phyloP scores from a whole-genome alignment of 2,113 vertebrate genomes.

The Odocoileus virginianus region DNA sequence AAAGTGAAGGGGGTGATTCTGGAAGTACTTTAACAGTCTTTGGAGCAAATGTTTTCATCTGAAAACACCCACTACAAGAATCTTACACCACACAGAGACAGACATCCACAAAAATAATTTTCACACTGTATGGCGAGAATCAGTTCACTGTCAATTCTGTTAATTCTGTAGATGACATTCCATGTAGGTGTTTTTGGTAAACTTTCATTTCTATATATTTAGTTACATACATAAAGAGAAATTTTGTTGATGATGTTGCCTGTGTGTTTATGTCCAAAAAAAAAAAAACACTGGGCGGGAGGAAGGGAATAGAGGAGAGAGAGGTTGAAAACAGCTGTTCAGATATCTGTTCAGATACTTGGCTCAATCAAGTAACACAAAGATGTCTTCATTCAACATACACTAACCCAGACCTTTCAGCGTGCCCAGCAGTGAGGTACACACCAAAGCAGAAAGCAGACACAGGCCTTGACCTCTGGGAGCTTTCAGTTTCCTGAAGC shows the following conservation, averaged over 20 bases:
- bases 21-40: not conserved
- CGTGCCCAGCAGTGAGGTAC: not conserved
- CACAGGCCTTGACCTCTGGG: not conserved
- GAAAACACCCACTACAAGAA: not conserved
- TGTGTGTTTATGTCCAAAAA: not conserved
- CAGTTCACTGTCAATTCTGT: not conserved
- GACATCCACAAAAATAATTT: not conserved
- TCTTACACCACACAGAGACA: not conserved
- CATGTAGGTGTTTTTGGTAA: not conserved
- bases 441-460: not conserved
- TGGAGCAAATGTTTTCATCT: not conserved
- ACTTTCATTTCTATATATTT: not conserved
- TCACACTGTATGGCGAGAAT: not conserved
- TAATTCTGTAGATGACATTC: not conserved
- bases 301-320: not conserved
- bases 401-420: not conserved
- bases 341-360: not conserved
- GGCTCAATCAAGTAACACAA: not conserved
- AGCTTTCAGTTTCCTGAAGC: not conserved
- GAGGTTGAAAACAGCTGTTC: not conserved
- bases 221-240: not conserved
- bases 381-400: not conserved
- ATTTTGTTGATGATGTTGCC: not conserved
- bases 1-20: constrained; percentile 47
- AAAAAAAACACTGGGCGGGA: not conserved